Conservation (phyloP, 2,888 invertebrate genomes). For the Dolomedes plantarius region DNA sequence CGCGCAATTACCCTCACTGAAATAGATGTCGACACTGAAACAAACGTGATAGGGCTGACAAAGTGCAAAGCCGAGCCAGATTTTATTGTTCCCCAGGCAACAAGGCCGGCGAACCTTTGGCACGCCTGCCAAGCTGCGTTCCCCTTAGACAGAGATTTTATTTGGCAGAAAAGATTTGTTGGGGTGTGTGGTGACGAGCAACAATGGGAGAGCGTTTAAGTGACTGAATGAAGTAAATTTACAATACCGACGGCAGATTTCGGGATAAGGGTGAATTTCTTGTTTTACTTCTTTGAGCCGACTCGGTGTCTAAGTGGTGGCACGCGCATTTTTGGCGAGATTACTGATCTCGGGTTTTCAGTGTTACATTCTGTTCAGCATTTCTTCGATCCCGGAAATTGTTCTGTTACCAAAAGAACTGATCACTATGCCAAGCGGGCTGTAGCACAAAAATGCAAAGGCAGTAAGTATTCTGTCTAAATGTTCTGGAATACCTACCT, state of each 20-base stretch:
- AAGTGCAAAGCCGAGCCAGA: neutral
- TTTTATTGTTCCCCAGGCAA: neutral
- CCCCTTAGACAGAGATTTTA: neutral
- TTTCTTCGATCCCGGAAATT: too few relatives aligned
- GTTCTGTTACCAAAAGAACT: too few relatives aligned
- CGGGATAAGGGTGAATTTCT: neutral
- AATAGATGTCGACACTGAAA: neutral
- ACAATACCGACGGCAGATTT: neutral
- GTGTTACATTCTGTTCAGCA: too few relatives aligned
- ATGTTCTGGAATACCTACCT: too few relatives aligned
- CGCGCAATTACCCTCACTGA: neutral
- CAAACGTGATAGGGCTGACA: neutral
- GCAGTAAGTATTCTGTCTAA: too few relatives aligned
- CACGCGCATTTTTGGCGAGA: neutral
- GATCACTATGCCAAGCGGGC: too few relatives aligned
- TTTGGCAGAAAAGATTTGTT: neutral
- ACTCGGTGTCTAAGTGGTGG: neutral
- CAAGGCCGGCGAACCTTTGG: constrained; percentile 5
- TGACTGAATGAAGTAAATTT: neutral
- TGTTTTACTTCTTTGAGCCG: neutral
- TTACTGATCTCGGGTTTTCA: neutral
- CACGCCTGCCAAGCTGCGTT: neutral
- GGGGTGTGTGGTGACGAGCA: neutral
- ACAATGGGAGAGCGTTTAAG: neutral
- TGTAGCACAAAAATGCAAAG: too few relatives aligned